Percentiles rank a stretch among this genome's conserved stretches.
phyloP scores from a whole-genome alignment of 2,113 vertebrate species.

The Willisornis vidua region DNA sequence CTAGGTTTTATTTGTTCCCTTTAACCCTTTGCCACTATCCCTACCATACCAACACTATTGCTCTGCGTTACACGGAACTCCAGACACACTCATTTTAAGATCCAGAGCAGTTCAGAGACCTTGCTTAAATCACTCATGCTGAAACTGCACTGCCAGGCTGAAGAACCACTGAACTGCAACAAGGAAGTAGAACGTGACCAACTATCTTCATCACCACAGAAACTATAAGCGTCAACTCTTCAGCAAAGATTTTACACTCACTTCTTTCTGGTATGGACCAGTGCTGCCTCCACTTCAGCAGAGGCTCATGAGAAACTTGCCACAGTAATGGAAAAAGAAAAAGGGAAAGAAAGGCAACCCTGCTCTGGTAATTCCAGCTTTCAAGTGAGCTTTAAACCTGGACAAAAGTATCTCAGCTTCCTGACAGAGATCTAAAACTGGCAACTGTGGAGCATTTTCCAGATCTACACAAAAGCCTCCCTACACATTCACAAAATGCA shows the following conservation, averaged over 20 bases:
- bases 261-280: neutral
- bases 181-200: neutral
- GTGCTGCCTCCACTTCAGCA: neutral
- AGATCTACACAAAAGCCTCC: neutral
- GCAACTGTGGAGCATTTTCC: neutral
- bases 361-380: neutral
- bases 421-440: neutral
- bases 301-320: neutral
- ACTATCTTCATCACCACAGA: neutral
- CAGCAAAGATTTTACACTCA: neutral
- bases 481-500: neutral
- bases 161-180: neutral
- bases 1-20: neutral
- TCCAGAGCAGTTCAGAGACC: neutral
- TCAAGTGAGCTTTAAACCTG: neutral
- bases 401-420: neutral
- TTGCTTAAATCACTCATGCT: neutral
- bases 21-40: neutral
- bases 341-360: neutral
- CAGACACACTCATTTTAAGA: neutral
- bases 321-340: neutral
- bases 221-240: neutral
- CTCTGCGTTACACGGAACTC: neutral
- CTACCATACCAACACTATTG: neutral
- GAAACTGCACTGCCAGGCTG: neutral